Conservation (phyloP, 2,113 vertebrate species). For the Actinemys pallida region DNA sequence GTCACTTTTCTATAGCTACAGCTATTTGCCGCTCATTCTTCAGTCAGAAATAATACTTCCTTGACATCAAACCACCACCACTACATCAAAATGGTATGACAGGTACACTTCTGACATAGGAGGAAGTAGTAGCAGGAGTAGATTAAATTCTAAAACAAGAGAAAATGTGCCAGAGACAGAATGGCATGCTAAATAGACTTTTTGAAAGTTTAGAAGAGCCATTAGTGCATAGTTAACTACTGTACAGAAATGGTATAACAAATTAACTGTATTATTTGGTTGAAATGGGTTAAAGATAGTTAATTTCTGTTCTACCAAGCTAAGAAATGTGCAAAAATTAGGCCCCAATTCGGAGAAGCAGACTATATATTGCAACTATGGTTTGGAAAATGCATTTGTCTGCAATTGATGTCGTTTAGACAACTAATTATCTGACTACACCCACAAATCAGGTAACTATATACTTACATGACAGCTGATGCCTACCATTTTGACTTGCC, state of each 20-base stretch:
- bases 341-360: neutral
- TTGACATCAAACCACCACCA: neutral
- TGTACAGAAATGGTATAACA: neutral
- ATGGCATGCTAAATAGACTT: neutral
- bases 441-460: neutral
- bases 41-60: neutral
- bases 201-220: neutral
- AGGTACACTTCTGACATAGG: neutral
- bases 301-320: neutral
- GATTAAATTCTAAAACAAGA: neutral
- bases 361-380: neutral
- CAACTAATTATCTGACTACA: neutral
- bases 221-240: neutral
- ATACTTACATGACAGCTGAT: neutral
- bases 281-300: neutral
- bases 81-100: neutral
- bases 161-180: neutral
- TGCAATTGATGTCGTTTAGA: neutral
- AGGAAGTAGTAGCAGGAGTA: neutral
- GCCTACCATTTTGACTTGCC: neutral
- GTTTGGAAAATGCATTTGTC: neutral
- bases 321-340: neutral
- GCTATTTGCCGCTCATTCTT: neutral
- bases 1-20: neutral
- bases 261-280: neutral